Evolutionary conservation across 2,113 vertebrate species (phyloP), one percentile per base, ranked within the genome.

Genomic region (Uria lomvia): DNA sequence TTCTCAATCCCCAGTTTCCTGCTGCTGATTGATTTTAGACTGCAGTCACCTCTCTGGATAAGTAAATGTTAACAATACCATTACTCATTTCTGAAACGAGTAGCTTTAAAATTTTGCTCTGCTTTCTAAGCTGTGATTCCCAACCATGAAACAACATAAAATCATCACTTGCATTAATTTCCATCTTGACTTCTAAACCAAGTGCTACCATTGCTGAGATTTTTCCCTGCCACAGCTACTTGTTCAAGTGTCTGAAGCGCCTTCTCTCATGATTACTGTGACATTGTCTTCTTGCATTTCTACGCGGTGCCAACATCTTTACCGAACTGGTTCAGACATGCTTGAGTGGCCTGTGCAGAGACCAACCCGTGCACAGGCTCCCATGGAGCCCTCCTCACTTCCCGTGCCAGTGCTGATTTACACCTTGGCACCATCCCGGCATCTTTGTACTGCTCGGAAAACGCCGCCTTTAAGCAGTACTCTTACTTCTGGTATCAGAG

Each of bases 191-290:
- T 75, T 71, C 56, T 60, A 72, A 68, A 65, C 17, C 5, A 49
- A 30, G 13, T 15, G 7, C 45, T 63, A 42, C 5, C 8, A 2
- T 23, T 36, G 45, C 21, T 90, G 43, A 85, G 21, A n/a, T 55
- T 88, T 75, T 32, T 58, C 27, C 17, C 38, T 60, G 18, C 29
- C 18, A 36, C 26, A 66, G 21, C n/a, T 47, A 42, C 30, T 14
- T 30, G 12, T 19, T 87, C n/a, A 58, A 52, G 32, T 7, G 20
- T 21, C 32, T 74, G 74, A 56, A 92, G 30, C 40, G 53, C 5
- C 22, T 93, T 56, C 9, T 38, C 5, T 50, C 0, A 0, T 17
- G 40, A 9, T 60, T 26, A 34, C 2, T 20, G 34, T 43, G 17
- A 53, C 34, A 17, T 10, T 30, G 20, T 29, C 49, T n/a, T 1